These are phyloP conservation scores for Drosophila mercatorum DNA, from an alignment of 2,888 invertebrate species.

Conservation along the genomic window DNA sequence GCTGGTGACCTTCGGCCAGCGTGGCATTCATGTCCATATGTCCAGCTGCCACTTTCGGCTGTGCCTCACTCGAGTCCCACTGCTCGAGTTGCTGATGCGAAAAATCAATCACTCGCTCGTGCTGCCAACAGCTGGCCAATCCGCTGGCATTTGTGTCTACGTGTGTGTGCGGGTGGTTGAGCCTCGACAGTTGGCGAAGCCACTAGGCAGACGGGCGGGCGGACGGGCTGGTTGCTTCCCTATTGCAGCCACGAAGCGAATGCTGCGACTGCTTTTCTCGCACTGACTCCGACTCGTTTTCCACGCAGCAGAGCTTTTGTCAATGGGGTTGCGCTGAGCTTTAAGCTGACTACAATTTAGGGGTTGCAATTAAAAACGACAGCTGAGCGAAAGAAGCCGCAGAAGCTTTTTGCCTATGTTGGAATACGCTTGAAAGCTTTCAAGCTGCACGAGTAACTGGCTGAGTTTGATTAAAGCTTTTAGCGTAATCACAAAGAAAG, in stretches of 20 bases:
- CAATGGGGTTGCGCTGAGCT: conserved; percentile 33
- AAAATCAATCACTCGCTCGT: conserved; percentile 67
- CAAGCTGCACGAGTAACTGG: not conserved
- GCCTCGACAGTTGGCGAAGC: conserved; percentile 9
- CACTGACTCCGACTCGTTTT: conserved; percentile 42
- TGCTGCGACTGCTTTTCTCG: conserved; percentile 46
- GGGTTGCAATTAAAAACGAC: conserved; percentile 27
- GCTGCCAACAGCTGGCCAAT: conserved; percentile 65
- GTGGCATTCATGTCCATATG: conserved; percentile 43
- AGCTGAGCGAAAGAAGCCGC: not conserved
- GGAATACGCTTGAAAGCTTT: not conserved
- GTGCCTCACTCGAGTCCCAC: not conserved
- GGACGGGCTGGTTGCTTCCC: not conserved
- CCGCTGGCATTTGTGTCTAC: conserved; percentile 30
- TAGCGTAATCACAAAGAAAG: no score
- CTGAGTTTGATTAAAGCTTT: no score
- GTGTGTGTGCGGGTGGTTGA: conserved; percentile 17
- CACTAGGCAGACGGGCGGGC: conserved; percentile 1
- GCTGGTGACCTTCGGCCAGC: conserved; percentile 50
- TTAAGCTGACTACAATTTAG: conserved; percentile 18
- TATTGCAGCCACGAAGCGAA: conserved; percentile 37
- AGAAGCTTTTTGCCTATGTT: not conserved
- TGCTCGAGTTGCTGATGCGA: conserved; percentile 32
- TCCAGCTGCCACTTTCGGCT: conserved; percentile 13
- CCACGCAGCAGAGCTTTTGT: conserved; percentile 16